Percentiles rank a stretch among this genome's conserved stretches.
These are phyloP conservation scores for Lamellibrachia columna DNA, from an alignment of 2,888 invertebrate genomes.

Conservation along the genomic window DNA sequence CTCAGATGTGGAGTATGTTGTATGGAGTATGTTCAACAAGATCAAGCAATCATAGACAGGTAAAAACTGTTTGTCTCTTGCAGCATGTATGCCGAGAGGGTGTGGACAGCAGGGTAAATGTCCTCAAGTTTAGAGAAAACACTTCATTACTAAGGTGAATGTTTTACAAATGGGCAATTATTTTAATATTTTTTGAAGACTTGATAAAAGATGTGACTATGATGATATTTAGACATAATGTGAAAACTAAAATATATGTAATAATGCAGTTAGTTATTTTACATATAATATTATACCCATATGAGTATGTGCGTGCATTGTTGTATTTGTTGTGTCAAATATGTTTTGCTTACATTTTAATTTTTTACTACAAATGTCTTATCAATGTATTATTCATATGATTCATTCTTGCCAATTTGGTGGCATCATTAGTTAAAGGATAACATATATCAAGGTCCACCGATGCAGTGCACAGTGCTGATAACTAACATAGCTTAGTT, in stretches of 20 bases:
- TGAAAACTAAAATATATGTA: neutral
- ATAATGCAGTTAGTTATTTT: neutral
- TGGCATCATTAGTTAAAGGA: too few species aligned
- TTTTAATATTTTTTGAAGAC: neutral
- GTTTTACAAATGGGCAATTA: neutral
- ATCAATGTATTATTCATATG: too few species aligned
- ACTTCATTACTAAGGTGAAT: neutral
- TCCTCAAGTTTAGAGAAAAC: neutral
- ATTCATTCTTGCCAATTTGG: too few species aligned
- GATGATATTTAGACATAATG: neutral
- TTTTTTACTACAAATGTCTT: neutral
- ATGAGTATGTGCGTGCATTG: neutral
- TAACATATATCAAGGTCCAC: too few species aligned
- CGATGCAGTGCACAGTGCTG: too few species aligned
- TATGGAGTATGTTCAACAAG: neutral
- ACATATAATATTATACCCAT: neutral
- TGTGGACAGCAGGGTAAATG: neutral
- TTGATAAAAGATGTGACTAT: neutral
- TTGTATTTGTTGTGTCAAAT: neutral
- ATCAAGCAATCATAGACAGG: neutral
- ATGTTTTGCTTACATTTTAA: neutral
- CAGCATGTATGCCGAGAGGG: neutral
- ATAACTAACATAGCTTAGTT: too few species aligned
- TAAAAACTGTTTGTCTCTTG: neutral
- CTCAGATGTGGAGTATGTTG: neutral